phyloP scores from a whole-genome alignment of 2,888 invertebrate species.

The Lottia gigantea region DNA sequence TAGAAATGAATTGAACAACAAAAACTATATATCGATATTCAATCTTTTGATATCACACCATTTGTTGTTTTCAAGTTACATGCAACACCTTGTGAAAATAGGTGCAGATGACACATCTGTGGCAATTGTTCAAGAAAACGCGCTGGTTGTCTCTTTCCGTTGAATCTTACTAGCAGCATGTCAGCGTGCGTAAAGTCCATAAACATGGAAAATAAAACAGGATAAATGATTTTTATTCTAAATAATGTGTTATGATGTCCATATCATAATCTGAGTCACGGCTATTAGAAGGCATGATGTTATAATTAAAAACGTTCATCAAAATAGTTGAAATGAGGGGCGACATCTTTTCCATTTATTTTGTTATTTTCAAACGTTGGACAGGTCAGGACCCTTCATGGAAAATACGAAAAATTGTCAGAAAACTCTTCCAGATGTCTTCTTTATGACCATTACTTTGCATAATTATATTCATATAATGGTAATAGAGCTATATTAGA shows the following conservation, averaged over 20 bases:
- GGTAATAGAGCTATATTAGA: neutral
- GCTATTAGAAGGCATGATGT: neutral
- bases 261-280: conserved; percentile 10
- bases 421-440: neutral
- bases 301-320: conserved; percentile 5
- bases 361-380: conserved; percentile 2
- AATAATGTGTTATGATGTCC: conserved; percentile 2
- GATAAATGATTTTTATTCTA: neutral
- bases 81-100: no score
- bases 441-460: conserved; percentile 1
- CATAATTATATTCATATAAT: conserved; percentile 7
- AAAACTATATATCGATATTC: no score
- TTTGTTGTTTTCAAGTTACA: no score
- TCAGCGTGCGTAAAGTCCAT: conserved; percentile 6
- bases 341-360: neutral
- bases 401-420: neutral
- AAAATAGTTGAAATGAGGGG: neutral
- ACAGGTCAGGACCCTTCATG: neutral
- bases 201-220: neutral
- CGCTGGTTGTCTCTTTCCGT: neutral
- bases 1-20: no score
- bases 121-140: no score
- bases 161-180: neutral
- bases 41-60: no score
- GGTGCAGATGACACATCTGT: no score